Evolutionary conservation across 2,888 invertebrate species (phyloP), one percentile per base, ranked within the genome.

Genomic region (Leptopilina drosophilae): DNA sequence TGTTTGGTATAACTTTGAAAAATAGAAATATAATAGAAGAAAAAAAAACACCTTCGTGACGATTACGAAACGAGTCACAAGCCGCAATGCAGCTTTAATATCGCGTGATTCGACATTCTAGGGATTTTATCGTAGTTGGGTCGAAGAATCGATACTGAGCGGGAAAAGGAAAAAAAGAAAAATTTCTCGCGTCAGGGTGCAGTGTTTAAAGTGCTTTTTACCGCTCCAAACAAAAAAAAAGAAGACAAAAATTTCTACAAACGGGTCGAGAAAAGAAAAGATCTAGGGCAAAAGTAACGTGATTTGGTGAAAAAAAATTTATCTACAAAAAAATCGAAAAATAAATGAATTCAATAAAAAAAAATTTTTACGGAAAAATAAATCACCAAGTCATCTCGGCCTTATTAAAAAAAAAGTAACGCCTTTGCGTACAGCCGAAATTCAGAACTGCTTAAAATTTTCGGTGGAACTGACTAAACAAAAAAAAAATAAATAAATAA

Each of bases 51-150:
- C 73, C 73, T 73, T 73, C 73, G 73, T 73, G 73, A 73, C 56
- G 73, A 73, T 73, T 73, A 73, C 56, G 40, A 73, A 73, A 33
- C 73, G 56, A 73, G 11, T 56, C 56, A 33, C 73, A 73, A 73
- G 15, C 73, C 56, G 73, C 73, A 73, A 73, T 73, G 76, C 76
- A 64, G 62, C 76, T 76, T 64, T 64, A 64, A 76, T 64, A 76
- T 76, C 76, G 76, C 76, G 76, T 76, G 76, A 76, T 64, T 76
- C 73, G 73, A 73, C 73, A 73, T 73, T 73, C 56, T 73, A 15
- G 73, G 73, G 73, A 73, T 73, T 73, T 73, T 73, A 73, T 73
- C 56, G 73, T 73, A 53, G 46, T 64, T 64, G 76, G 49, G 64
- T 64, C 76, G 76, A 76, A 76, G 76, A 76, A 76, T 76, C 76